Percentiles rank a stretch among this genome's conserved stretches.
phyloP scores from a whole-genome alignment of 1,140 invertebrate genomes.

The Diachasma alloeum region DNA sequence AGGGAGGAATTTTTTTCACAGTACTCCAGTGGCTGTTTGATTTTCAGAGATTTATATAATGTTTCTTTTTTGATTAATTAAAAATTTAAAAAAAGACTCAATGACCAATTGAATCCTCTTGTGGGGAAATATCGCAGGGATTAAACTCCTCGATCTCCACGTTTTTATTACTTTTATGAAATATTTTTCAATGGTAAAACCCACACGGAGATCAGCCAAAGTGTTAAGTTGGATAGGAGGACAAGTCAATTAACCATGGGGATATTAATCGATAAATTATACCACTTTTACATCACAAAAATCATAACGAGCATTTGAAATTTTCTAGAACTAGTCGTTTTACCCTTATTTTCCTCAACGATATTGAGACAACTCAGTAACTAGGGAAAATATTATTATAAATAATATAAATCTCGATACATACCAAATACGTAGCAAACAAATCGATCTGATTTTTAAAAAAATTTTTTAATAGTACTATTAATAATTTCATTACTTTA shows the following conservation, averaged over 20 bases:
- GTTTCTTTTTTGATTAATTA: too few relatives aligned
- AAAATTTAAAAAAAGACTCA: too few relatives aligned
- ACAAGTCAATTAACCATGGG: slow-evolving; percentile 13
- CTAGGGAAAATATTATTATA: neutral
- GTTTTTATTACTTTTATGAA: neutral
- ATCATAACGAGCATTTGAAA: neutral
- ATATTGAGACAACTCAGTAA: neutral
- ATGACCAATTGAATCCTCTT: too few relatives aligned
- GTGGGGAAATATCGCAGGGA: too few relatives aligned
- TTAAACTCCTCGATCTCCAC: neutral
- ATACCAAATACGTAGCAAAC: slow-evolving; percentile 28
- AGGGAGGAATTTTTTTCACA: neutral
- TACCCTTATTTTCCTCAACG: neutral
- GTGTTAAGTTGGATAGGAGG: neutral
- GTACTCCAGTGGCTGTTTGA: too few relatives aligned
- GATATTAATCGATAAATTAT: neutral
- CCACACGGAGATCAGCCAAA: neutral
- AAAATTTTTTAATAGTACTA: neutral
- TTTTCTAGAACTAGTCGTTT: slow-evolving; percentile 5
- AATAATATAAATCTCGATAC: neutral
- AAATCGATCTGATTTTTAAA: slow-evolving; percentile 14
- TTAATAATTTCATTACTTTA: neutral
- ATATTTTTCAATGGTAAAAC: neutral
- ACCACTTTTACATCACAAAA: neutral
- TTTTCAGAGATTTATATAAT: too few relatives aligned